phyloP scores from a whole-genome alignment of 2,797 vertebrate genomes.

The Tadarida brasiliensis region DNA sequence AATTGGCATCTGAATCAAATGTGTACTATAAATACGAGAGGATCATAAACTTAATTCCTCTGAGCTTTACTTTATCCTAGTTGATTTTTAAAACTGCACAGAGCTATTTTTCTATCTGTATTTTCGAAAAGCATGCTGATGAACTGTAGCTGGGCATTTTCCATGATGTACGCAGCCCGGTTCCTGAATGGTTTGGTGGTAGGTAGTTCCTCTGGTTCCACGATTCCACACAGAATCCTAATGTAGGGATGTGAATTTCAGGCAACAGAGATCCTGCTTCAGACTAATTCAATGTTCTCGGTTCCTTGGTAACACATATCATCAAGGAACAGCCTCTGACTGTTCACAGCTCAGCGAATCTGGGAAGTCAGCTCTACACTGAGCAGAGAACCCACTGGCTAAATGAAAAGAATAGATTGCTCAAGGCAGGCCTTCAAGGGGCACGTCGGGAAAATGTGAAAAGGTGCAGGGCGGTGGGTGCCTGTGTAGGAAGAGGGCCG shows the following conservation, averaged over 20 bases:
- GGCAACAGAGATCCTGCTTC: neutral
- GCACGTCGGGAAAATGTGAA: neutral
- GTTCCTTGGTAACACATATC: neutral
- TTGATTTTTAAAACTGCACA: neutral
- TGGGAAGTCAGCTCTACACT: neutral
- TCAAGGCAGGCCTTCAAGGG: neutral
- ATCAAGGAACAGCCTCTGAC: neutral
- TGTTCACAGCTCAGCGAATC: neutral
- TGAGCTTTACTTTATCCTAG: neutral
- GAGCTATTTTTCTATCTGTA: neutral
- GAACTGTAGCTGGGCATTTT: neutral
- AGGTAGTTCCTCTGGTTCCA: neutral
- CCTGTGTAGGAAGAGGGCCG: accelerated
- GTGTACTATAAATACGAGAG: neutral
- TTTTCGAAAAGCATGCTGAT: neutral
- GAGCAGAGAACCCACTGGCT: neutral
- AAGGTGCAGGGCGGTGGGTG: accelerated
- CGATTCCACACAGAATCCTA: neutral
- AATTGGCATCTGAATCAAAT: neutral
- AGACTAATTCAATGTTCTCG: neutral
- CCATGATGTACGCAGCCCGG: neutral
- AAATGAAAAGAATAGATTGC: neutral
- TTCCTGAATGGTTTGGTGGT: neutral
- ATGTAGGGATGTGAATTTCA: neutral
- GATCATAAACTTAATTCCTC: neutral